Conservation (phyloP, 2,797 vertebrate species). For the Decapterus maruadsi region DNA sequence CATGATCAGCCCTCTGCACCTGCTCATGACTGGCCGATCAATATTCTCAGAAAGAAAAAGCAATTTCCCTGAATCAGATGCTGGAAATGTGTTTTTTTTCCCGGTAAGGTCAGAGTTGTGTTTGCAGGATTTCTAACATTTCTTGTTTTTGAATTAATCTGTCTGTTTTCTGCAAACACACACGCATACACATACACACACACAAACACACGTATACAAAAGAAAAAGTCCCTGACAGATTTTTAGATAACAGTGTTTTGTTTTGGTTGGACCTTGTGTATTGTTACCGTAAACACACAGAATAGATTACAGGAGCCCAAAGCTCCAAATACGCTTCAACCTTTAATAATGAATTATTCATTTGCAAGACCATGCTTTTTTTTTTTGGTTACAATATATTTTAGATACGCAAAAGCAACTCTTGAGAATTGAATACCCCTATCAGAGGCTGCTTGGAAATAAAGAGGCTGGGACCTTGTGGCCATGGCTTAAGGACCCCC, state of each 20-base stretch:
- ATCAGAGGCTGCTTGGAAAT: slow-evolving; percentile 2
- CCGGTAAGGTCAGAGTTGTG: slow-evolving; percentile 31
- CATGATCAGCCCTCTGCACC: slow-evolving; percentile 51
- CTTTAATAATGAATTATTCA: slow-evolving; percentile 12
- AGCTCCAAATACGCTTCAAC: slow-evolving; percentile 2
- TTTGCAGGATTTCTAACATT: slow-evolving; percentile 31
- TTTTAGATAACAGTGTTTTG: slow-evolving; percentile 27
- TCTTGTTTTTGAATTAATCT: slow-evolving; percentile 32
- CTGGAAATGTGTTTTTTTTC: slow-evolving; percentile 33
- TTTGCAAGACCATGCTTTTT: neutral
- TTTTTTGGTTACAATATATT: neutral
- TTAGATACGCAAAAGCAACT: neutral
- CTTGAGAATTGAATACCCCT: slow-evolving; percentile 3
- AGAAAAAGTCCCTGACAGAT: neutral
- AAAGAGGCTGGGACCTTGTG: neutral
- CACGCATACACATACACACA: no score
- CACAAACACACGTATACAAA: no score
- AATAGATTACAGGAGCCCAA: slow-evolving; percentile 2
- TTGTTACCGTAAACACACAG: slow-evolving; percentile 17
- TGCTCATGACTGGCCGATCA: slow-evolving; percentile 51
- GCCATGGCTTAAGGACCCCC: neutral
- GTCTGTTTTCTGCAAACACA: slow-evolving; percentile 1
- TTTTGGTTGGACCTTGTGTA: slow-evolving; percentile 8
- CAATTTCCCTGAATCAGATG: slow-evolving; percentile 41
- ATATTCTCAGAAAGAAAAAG: slow-evolving; percentile 56